A percentile compares a stretch with the other conserved stretches of the same genome.
These are phyloP conservation scores for Orycteropus afer DNA, from an alignment of 2,113 vertebrate genomes.

Conservation along the genomic window DNA sequence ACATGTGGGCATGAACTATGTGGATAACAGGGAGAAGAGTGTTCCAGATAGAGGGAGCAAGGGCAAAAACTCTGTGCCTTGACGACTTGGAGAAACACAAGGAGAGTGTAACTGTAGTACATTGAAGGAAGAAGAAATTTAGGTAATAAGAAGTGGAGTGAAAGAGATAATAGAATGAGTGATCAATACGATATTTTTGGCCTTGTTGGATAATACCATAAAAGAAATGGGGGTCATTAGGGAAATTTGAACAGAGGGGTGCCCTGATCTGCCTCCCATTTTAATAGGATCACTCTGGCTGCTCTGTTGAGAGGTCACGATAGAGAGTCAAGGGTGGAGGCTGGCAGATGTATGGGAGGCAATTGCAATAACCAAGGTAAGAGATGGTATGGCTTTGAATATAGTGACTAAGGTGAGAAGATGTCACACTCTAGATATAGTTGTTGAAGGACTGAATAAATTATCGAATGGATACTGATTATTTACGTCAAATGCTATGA, in stretches of 20 bases:
- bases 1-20: not conserved
- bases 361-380: not conserved
- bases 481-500: not conserved
- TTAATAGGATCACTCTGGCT: not conserved
- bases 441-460: not conserved
- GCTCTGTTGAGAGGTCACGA: not conserved
- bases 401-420: not conserved
- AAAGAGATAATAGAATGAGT: not conserved
- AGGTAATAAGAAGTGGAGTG: not conserved
- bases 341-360: not conserved
- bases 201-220: not conserved
- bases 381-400: not conserved
- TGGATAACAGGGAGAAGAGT: not conserved
- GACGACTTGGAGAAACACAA: not conserved
- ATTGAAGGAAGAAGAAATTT: not conserved
- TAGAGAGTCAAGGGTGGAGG: not conserved
- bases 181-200: not conserved
- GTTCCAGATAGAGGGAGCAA: not conserved
- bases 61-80: not conserved
- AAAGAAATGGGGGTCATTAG: not conserved
- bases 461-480: not conserved
- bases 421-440: not conserved
- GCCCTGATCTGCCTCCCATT: not conserved
- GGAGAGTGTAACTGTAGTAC: not conserved
- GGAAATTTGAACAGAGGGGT: not conserved